Evolutionary conservation across 2,797 vertebrate genomes (phyloP).

Genomic region (Mycteria americana): DNA sequence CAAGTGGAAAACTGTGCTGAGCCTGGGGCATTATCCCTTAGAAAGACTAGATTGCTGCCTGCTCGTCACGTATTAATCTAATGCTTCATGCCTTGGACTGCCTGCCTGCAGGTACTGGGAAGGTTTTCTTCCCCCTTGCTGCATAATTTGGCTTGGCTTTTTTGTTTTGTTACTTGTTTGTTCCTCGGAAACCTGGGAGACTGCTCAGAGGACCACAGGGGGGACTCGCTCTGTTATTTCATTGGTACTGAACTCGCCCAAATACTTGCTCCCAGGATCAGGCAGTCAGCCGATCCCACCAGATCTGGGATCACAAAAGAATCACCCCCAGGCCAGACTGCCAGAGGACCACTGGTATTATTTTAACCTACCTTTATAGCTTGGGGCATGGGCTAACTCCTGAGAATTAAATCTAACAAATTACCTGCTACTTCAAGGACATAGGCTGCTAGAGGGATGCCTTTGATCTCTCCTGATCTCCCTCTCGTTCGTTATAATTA

Average conservation of each 20-base stretch:
- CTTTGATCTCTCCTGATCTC: slow-evolving; percentile 14
- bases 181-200: not conserved
- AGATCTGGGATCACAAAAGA: not conserved
- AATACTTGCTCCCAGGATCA: not conserved
- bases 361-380: not conserved
- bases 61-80: not conserved
- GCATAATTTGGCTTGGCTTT: not conserved
- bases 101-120: not conserved
- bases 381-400: not conserved
- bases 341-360: not conserved
- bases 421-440: not conserved
- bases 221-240: not conserved
- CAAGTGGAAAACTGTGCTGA: not conserved
- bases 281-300: not conserved
- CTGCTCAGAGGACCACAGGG: fast-evolving
- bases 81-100: not conserved
- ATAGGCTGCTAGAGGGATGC: not conserved
- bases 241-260: not conserved
- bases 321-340: not conserved
- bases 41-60: not conserved
- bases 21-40: not conserved
- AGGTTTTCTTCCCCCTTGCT: not conserved
- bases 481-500: not conserved
- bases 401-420: slow-evolving; percentile 10
- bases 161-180: not conserved